Conservation (phyloP, 2,888 invertebrate genomes). For the Euspilapteryx auroguttella region DNA sequence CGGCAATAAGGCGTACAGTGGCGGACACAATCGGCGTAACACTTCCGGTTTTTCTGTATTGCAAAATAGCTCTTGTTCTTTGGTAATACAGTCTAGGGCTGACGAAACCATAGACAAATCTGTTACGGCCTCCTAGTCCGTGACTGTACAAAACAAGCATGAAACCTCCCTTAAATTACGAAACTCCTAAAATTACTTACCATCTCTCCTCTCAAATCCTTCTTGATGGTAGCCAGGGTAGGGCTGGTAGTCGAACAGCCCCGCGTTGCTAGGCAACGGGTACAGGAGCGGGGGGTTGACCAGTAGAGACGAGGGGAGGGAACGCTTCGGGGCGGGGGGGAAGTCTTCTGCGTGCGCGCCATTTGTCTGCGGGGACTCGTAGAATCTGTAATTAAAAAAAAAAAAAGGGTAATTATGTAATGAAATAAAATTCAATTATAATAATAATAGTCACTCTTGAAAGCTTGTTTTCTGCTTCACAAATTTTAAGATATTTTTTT, state of each 20-base stretch:
- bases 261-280: conserved; percentile 48
- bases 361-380: conserved; percentile 48
- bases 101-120: too few species aligned
- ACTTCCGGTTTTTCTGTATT: too few species aligned
- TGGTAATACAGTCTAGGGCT: too few species aligned
- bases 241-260: conserved; percentile 57
- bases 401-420: not conserved
- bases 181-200: conserved; percentile 15
- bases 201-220: conserved; percentile 37
- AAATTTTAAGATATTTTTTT: too few species aligned
- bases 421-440: not conserved
- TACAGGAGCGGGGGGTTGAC: conserved; percentile 42
- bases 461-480: too few species aligned
- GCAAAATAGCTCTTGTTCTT: too few species aligned
- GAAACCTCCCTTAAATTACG: too few species aligned
- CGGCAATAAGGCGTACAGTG: too few species aligned
- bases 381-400: conserved; percentile 31
- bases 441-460: not conserved
- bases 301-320: conserved; percentile 27
- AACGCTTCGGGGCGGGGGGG: conserved; percentile 41
- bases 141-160: too few species aligned
- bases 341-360: conserved; percentile 31
- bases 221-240: conserved; percentile 35
- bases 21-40: too few species aligned
- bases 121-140: too few species aligned